These are phyloP conservation scores for Menidia beryllina DNA, from an alignment of 2,113 vertebrate species.

Conservation along the genomic window DNA sequence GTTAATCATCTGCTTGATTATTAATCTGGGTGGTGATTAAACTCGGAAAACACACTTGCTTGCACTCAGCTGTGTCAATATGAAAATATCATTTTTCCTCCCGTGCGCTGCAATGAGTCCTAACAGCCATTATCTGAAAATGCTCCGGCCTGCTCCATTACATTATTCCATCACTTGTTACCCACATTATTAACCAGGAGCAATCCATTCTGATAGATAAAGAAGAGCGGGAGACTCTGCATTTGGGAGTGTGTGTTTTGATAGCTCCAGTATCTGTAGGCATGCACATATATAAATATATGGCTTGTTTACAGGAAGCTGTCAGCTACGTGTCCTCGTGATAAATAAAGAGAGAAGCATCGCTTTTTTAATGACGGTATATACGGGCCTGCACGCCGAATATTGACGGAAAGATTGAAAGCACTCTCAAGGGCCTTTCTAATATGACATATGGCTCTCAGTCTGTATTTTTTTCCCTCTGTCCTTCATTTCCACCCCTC, in stretches of 20 bases:
- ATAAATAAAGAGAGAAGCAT: constrained; percentile 73
- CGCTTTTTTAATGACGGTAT: constrained; percentile 71
- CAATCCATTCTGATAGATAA: constrained; percentile 54
- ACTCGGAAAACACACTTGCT: constrained; percentile 33
- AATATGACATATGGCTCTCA: constrained; percentile 66
- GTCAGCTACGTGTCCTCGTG: constrained; percentile 64
- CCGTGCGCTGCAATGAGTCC: constrained; percentile 30
- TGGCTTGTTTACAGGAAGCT: constrained; percentile 75
- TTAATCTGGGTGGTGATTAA: constrained; percentile 22
- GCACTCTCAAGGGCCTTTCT: constrained; percentile 70
- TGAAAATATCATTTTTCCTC: constrained; percentile 8
- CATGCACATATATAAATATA: constrained; percentile 41
- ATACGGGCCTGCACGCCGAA: constrained; percentile 51
- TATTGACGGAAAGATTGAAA: constrained; percentile 78
- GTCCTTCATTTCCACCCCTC: constrained; percentile 49
- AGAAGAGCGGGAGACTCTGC: constrained; percentile 12
- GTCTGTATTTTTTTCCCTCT: constrained; percentile 47
- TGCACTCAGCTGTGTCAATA: constrained; percentile 5
- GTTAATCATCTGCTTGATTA: constrained; percentile 11
- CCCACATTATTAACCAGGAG: constrained; percentile 25
- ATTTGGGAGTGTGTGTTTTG: neutral
- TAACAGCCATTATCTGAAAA: constrained; percentile 45
- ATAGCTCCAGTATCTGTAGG: constrained; percentile 8
- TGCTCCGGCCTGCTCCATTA: constrained; percentile 15
- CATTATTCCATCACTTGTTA: constrained; percentile 20